These are phyloP conservation scores for Atethmia centrago DNA, from an alignment of 2,888 invertebrate species.

Conservation along the genomic window DNA sequence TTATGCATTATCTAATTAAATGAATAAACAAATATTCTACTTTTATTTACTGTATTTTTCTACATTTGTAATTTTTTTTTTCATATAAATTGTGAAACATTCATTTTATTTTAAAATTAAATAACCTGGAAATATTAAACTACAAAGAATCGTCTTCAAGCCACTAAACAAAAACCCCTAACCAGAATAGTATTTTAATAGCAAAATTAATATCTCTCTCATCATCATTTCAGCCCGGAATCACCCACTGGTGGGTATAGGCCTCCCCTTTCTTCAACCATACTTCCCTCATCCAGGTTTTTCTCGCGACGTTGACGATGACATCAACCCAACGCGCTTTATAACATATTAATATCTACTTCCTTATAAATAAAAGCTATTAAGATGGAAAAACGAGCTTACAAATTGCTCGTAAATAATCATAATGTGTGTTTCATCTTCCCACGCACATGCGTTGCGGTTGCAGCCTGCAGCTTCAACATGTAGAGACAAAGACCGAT, in stretches of 20 bases:
- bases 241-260: too few relatives aligned
- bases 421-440: conserved; percentile 70
- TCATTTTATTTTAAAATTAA: background rate
- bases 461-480: conserved; percentile 28
- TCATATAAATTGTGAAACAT: background rate
- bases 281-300: too few relatives aligned
- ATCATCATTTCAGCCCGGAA: too few relatives aligned
- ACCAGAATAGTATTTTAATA: too few relatives aligned
- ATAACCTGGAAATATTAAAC: too few relatives aligned
- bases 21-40: conserved; percentile 13
- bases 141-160: conserved; percentile 28
- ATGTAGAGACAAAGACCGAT: conserved; percentile 59
- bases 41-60: background rate
- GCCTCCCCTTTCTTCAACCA: too few relatives aligned
- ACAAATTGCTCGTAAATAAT: conserved; percentile 72
- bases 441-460: conserved; percentile 71
- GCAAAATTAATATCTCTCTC: too few relatives aligned
- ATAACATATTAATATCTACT: conserved; percentile 55
- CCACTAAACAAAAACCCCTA: conserved; percentile 6
- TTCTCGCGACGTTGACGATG: too few relatives aligned
- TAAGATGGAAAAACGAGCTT: conserved; percentile 66
- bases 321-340: too few relatives aligned
- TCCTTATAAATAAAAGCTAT: conserved; percentile 70
- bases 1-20: conserved; percentile 2
- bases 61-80: background rate